Conservation (phyloP, 1,140 invertebrate genomes). For the Antheraea mylitta region DNA sequence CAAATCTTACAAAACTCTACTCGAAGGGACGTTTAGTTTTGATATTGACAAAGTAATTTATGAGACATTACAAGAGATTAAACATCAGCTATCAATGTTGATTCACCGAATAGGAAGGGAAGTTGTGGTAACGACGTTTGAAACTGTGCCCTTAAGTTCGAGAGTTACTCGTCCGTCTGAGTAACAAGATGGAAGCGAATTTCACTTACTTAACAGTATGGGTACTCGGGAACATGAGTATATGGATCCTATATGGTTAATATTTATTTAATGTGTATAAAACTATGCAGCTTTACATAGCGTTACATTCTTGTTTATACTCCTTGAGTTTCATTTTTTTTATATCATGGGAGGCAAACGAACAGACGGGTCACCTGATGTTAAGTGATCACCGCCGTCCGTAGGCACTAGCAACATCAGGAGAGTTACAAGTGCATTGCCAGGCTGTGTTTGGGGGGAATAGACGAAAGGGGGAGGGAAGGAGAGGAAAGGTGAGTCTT, state of each 20-base stretch:
- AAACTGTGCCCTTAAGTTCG: conserved; percentile 2
- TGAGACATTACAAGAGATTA: neutral
- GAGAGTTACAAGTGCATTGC: too few species aligned
- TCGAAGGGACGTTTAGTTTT: neutral
- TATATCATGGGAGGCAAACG: too few species aligned
- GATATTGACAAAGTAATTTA: neutral
- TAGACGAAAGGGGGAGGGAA: too few species aligned
- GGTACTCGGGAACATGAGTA: neutral
- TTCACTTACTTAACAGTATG: neutral
- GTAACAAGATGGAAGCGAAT: neutral
- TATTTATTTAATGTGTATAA: too few species aligned
- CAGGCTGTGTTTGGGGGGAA: too few species aligned
- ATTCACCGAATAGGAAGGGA: neutral
- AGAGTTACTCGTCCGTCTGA: conserved; percentile 4
- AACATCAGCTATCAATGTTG: conserved; percentile 4
- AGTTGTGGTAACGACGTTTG: neutral
- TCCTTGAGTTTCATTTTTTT: too few species aligned
- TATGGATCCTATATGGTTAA: neutral
- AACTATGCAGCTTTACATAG: too few species aligned
- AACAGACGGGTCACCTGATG: too few species aligned
- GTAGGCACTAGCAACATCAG: too few species aligned
- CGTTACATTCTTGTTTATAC: too few species aligned
- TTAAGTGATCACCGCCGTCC: too few species aligned
- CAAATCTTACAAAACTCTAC: neutral
- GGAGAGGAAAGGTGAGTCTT: too few species aligned